Conservation (phyloP, 2,797 vertebrate species). For the Potorous gilbertii region DNA sequence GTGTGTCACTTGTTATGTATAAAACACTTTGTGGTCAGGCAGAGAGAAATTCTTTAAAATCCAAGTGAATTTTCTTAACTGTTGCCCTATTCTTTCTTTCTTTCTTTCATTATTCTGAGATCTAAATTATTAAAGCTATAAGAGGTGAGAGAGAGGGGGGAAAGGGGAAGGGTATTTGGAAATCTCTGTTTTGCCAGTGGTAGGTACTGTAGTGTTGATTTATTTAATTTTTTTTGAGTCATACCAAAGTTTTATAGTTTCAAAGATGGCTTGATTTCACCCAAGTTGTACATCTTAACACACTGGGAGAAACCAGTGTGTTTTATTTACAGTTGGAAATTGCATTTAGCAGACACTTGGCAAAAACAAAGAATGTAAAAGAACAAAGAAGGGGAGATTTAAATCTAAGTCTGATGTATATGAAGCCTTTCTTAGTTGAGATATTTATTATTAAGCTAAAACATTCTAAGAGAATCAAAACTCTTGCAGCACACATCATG, state of each 20-base stretch:
- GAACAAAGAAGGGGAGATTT: neutral
- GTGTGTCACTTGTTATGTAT: too few species aligned
- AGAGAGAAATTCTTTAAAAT: too few species aligned
- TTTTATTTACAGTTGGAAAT: constrained; percentile 11
- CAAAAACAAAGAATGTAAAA: neutral
- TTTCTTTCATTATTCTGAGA: too few species aligned
- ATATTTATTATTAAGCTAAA: neutral
- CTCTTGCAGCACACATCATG: neutral
- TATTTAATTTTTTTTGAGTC: neutral
- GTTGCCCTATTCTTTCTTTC: too few species aligned
- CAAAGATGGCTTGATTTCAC: neutral
- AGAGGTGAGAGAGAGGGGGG: too few species aligned
- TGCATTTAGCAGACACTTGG: neutral
- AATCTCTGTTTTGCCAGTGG: neutral
- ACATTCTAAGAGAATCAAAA: neutral
- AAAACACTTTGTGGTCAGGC: too few species aligned
- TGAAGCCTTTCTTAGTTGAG: neutral
- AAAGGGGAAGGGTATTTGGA: neutral
- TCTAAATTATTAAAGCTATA: too few species aligned
- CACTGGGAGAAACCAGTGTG: constrained; percentile 1
- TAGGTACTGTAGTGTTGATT: neutral
- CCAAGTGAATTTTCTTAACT: too few species aligned
- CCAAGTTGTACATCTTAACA: neutral
- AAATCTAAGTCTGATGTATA: neutral
- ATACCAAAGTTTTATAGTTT: neutral